phyloP scores from a whole-genome alignment of 2,888 invertebrate species.

The Andrena bucephala region DNA sequence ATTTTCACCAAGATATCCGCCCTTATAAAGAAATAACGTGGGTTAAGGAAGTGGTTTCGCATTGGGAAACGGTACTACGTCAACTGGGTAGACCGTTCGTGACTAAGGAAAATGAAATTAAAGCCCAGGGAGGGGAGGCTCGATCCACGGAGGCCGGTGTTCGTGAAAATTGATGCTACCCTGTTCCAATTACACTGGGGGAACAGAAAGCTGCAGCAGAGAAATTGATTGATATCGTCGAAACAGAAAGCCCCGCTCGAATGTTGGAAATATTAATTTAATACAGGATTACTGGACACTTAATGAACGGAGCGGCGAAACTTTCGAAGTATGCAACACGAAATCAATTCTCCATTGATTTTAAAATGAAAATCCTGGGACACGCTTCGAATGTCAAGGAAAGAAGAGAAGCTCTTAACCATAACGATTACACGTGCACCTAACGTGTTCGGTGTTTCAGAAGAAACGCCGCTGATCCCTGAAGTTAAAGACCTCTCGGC shows the following conservation, averaged over 20 bases:
- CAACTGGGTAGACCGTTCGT: constrained; percentile 50
- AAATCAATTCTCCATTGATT: no score
- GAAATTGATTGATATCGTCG: constrained; percentile 34
- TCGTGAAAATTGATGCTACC: constrained; percentile 55
- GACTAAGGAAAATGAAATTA: constrained; percentile 69
- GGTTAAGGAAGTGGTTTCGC: constrained; percentile 35
- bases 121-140: constrained; percentile 52
- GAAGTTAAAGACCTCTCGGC: not conserved
- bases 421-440: not conserved
- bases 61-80: constrained; percentile 28
- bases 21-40: constrained; percentile 39
- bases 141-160: constrained; percentile 41
- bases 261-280: not conserved
- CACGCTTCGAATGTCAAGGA: no score
- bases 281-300: no score
- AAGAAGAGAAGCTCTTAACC: not conserved
- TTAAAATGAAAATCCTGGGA: no score
- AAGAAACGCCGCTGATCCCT: not conserved
- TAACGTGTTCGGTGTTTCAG: not conserved
- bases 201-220: not conserved
- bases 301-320: no score
- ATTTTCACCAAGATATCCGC: constrained; percentile 15
- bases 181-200: constrained; percentile 28
- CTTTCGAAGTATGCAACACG: no score
- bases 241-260: not conserved